These are phyloP conservation scores for Zapornia atra DNA, from an alignment of 2,113 vertebrate genomes.

Conservation along the genomic window DNA sequence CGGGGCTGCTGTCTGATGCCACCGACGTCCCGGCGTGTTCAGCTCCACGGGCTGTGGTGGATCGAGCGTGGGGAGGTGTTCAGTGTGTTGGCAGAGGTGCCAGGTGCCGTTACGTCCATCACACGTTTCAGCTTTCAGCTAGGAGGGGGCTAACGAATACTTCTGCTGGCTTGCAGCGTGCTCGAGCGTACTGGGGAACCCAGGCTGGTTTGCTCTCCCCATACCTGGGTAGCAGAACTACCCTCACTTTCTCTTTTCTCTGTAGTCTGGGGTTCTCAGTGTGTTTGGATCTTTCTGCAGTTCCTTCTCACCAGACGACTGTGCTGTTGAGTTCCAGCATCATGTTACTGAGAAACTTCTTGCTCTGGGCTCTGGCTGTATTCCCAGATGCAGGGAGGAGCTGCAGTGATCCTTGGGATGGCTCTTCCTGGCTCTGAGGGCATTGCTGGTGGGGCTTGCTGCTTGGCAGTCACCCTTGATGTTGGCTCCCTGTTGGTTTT, in stretches of 20 bases:
- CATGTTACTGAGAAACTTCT: background rate
- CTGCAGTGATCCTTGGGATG: background rate
- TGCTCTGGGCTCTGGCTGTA: background rate
- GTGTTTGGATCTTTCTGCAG: accelerated
- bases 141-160: background rate
- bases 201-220: background rate
- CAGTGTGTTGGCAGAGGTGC: background rate
- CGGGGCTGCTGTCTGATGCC: background rate
- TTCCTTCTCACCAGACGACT: background rate
- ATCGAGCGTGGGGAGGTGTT: accelerated
- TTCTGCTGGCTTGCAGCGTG: accelerated
- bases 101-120: background rate
- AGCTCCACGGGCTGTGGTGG: accelerated
- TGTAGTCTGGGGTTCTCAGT: accelerated
- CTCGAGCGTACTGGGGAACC: accelerated
- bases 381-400: background rate
- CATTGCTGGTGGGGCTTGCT: background rate
- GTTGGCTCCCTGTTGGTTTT: background rate
- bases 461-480: background rate
- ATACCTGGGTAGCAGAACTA: accelerated
- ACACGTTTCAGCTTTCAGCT: accelerated
- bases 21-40: accelerated
- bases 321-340: background rate
- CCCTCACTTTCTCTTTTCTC: background rate
- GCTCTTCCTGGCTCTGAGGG: background rate